A percentile compares a stretch with the other conserved stretches of the same genome.
These are phyloP conservation scores for Theonella swinhoei DNA, from an alignment of 37 sponge, comb jelly and placozoan genomes.

Conservation along the genomic window DNA sequence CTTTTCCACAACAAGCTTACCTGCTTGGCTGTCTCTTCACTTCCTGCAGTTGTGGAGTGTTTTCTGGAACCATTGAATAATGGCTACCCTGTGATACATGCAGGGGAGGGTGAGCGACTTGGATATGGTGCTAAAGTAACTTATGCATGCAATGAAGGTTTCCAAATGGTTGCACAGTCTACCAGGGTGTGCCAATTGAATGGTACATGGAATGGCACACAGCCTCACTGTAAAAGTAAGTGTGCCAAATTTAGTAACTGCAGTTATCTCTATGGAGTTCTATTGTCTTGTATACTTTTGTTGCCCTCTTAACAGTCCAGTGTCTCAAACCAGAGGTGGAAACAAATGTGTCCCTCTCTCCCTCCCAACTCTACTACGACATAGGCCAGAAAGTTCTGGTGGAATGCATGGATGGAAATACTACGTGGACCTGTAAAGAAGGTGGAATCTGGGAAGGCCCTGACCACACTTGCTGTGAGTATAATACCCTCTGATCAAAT, in stretches of 20 bases:
- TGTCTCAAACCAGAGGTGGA: not conserved
- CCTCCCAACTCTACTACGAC: not conserved
- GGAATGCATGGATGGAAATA: not conserved
- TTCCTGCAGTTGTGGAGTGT: not conserved
- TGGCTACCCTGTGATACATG: not conserved
- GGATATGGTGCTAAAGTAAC: not conserved
- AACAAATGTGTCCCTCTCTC: not conserved
- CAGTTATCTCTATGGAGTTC: too few relatives aligned
- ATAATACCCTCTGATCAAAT: not conserved
- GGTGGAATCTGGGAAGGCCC: not conserved
- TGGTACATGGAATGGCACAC: slow-evolving; percentile 32
- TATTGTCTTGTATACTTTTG: not conserved
- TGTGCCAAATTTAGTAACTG: too few relatives aligned
- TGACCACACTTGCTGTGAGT: not conserved
- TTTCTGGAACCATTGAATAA: not conserved
- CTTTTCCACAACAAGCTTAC: not conserved
- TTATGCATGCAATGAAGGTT: slow-evolving; percentile 19
- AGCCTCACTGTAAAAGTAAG: slow-evolving; percentile 33
- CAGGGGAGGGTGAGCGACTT: not conserved
- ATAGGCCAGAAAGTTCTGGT: not conserved
- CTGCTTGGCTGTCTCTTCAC: not conserved
- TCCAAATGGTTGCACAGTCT: not conserved
- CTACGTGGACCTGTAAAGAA: not conserved
- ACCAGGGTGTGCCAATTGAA: slow-evolving; percentile 12
- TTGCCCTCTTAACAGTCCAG: not conserved